Evolutionary conservation across 1,140 invertebrate genomes (phyloP), one percentile per base, ranked within the genome.

Genomic region (Sipha flava): DNA sequence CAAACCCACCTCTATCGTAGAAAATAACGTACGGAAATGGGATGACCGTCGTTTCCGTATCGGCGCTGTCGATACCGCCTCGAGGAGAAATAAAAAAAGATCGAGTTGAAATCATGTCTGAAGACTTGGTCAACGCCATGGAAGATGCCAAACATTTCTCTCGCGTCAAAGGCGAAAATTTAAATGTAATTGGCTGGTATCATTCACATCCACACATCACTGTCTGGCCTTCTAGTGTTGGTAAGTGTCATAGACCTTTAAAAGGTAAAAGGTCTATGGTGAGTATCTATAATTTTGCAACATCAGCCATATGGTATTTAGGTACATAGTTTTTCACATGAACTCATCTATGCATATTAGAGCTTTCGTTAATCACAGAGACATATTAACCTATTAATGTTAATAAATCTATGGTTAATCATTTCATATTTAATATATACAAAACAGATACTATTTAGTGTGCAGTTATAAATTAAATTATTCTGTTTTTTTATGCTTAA

Each of bases 201-300:
- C 94, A 95, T 86, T 95, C 94, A 9, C 94, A 96, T 87, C 94
- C 94, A 31, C 93, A 95, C 83, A 95, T 95, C 49, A 95, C 94
- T 77, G 94, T 95, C 18, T 94, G 91, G 90, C 94, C 94, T 37
- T 95, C 93, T 73, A 92, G 93, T 87, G 91, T 95, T 84, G 93
- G 92, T 92, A 86, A 86, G 88, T 84, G 81, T 73, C 40, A 23
- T 79, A 1, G 5, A 21, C n/a, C 1, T 52, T 21, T 52, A 52
- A 21, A n/a, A n/a, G n/a, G n/a, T n/a, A n/a, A n/a, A n/a, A n/a
- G n/a, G n/a, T n/a, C n/a, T n/a, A n/a, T n/a, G n/a, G n/a, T n/a
- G n/a, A n/a, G n/a, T n/a, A n/a, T n/a, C n/a, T n/a, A n/a, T n/a
- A n/a, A n/a, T n/a, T n/a, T n/a, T n/a, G n/a, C n/a, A n/a, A n/a